Evolutionary conservation across 2,888 invertebrate genomes (phyloP).

Genomic region (Mimas tiliae): DNA sequence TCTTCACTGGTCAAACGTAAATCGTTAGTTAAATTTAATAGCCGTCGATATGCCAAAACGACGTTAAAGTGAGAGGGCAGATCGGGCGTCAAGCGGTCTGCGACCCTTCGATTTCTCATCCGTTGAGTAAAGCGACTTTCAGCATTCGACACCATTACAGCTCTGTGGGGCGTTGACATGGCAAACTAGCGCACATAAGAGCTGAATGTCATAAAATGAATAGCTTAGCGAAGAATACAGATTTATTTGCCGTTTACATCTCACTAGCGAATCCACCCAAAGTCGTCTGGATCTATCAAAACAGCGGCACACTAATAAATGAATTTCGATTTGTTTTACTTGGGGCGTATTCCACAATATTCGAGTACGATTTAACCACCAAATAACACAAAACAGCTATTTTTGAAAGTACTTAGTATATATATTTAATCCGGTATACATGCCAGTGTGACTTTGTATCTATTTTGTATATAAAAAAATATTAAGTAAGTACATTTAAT

Average conservation of each 20-base stretch:
- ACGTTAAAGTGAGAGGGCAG: constrained; percentile 43
- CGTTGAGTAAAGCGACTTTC: constrained; percentile 46
- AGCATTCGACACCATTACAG: constrained; percentile 44
- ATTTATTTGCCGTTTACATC: constrained; percentile 2
- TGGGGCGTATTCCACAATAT: too few relatives aligned
- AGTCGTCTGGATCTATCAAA: not conserved
- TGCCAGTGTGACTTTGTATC: too few relatives aligned
- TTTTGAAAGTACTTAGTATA: too few relatives aligned
- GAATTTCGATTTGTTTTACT: not conserved
- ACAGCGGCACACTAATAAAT: not conserved
- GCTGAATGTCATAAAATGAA: constrained; percentile 20
- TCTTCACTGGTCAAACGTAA: constrained; percentile 26
- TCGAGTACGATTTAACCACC: too few relatives aligned
- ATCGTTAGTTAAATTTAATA: constrained; percentile 33
- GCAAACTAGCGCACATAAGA: constrained; percentile 28
- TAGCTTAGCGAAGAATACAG: not conserved
- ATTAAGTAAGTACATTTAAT: too few relatives aligned
- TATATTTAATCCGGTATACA: too few relatives aligned
- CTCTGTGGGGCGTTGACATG: constrained; percentile 38
- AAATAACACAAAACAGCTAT: too few relatives aligned
- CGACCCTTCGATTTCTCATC: constrained; percentile 48
- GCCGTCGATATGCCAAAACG: constrained; percentile 62
- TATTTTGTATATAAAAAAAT: too few relatives aligned
- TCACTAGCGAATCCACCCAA: not conserved
- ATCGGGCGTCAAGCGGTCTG: constrained; percentile 71